Percentiles rank a stretch among this genome's conserved stretches.
These are phyloP conservation scores for Triplophysa tibetana DNA, from an alignment of 2,113 vertebrate species.

Conservation along the genomic window DNA sequence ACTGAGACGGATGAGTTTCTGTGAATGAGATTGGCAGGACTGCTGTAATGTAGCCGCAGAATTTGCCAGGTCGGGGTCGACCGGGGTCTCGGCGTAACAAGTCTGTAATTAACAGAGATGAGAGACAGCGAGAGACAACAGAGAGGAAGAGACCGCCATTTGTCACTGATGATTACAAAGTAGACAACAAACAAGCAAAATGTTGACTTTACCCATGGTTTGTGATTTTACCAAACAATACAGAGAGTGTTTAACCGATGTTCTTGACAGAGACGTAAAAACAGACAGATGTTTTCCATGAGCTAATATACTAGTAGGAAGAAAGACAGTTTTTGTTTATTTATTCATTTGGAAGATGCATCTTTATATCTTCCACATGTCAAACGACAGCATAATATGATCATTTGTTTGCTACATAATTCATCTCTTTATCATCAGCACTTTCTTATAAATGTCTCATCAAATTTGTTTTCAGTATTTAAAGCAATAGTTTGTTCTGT, in stretches of 20 bases:
- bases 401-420: background rate
- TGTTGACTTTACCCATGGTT: conserved; percentile 20
- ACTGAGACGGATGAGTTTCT: conserved; percentile 32
- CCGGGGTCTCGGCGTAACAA: conserved; percentile 4
- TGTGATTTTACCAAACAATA: conserved; percentile 15
- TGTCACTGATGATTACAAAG: conserved; percentile 29
- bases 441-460: no score
- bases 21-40: conserved; percentile 2
- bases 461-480: no score
- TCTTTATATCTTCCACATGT: background rate
- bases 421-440: no score
- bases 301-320: background rate
- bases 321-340: background rate
- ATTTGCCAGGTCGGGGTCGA: background rate
- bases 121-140: conserved; percentile 18
- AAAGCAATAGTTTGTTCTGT: no score
- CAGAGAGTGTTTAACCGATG: background rate
- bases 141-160: background rate
- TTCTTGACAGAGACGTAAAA: background rate
- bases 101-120: conserved; percentile 51
- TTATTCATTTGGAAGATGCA: background rate
- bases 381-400: background rate
- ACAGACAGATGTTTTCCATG: conserved; percentile 22
- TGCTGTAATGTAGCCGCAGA: conserved; percentile 19
- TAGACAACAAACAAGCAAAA: conserved; percentile 26